These are phyloP conservation scores for Ctenopoma multispine DNA, from an alignment of 2,797 vertebrate genomes.

Conservation along the genomic window DNA sequence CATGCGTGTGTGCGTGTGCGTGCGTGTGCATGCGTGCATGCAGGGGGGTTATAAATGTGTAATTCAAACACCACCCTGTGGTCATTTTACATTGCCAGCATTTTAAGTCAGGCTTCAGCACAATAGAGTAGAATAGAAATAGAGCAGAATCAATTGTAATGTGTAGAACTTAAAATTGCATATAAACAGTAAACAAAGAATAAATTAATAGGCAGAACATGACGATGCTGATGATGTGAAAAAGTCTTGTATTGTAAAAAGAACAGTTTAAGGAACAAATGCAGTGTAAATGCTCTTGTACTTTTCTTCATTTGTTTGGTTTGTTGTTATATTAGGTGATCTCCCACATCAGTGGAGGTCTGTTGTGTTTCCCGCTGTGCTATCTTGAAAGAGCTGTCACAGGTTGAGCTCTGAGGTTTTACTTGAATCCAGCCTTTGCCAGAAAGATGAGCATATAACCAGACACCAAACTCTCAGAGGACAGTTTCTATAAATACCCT, in stretches of 20 bases:
- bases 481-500: conserved; percentile 42
- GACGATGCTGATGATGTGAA: neutral
- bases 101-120: neutral
- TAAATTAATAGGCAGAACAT: neutral
- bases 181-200: neutral
- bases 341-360: neutral
- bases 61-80: conserved; percentile 54
- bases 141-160: neutral
- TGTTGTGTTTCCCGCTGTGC: neutral
- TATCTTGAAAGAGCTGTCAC: conserved; percentile 12
- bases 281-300: neutral
- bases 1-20: neutral
- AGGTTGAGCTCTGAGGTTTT: conserved; percentile 23
- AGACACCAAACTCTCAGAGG: neutral
- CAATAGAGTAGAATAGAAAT: neutral
- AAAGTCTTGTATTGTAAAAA: neutral
- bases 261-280: neutral
- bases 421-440: conserved; percentile 2
- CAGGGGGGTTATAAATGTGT: conserved; percentile 33
- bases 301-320: neutral
- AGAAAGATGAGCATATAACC: conserved; percentile 26
- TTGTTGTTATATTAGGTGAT: conserved; percentile 17
- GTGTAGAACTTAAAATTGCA: neutral
- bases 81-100: conserved; percentile 33
- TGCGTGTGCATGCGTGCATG: neutral